Base-by-base conservation (phyloP, 2,113 vertebrate species). In the Rattus norvegicus region DNA sequence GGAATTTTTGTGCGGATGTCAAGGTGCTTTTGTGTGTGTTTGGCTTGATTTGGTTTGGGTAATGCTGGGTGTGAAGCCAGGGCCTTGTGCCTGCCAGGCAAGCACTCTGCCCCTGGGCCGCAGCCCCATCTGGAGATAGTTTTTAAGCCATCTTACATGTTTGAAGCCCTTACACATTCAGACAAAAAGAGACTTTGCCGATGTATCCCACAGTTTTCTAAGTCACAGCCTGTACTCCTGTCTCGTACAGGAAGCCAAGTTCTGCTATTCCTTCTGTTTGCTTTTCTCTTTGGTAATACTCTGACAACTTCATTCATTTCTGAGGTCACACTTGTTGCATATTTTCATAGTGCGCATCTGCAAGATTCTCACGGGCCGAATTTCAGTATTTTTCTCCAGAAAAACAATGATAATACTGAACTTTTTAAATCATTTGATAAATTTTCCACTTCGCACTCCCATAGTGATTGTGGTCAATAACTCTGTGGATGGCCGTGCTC, bases 321-420 rank as follows among this genome's bases (percentile, higher is more conserved):
- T 43, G 67, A 91, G 76, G 54, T 83, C 90, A 61, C 36, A 0
- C 19, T 39, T 39, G 10, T 65, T 77, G 12, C 12, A 3, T 56
- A 33, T 36, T 72, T 92, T 76, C 22, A 0, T 47, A n/a, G 16
- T 76, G 47, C 91, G 52, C 5, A 73, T 47, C 61, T 16, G 19
- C 59, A 63, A 79, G 56, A 85, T 80, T 88, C 52, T 43, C 24
- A 17, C 65, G 49, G 33, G 63, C 39, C n/a, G 39, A 89, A 89
- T 52, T 75, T 83, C 81, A 80, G 43, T 20, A 63, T 93, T 59
- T 73, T 92, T 14, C 90, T 79, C 79, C 52, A 88, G 67, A 70
- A 69, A 92, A 89, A 73, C 28, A 61, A 61, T 1, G 75, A 9
- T 0, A 73, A 94, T 61, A 33, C 17, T 90, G 19, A 36, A 56